Evolutionary conservation across 1,140 invertebrate genomes (phyloP).

Genomic region (Scaptomyza hsui): DNA sequence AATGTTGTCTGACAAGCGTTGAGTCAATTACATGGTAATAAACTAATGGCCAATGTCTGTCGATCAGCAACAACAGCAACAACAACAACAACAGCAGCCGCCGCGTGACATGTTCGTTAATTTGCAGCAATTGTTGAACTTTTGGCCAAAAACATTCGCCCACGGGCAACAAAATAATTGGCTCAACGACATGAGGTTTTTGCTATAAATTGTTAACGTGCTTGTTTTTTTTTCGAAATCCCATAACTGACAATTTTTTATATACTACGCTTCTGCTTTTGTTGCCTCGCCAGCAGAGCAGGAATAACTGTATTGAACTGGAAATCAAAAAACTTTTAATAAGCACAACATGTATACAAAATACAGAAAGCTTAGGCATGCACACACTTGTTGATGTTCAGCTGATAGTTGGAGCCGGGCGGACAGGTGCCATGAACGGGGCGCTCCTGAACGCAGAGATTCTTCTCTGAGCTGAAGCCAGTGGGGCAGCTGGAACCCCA

Average conservation of each 20-base stretch:
- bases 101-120: constrained; percentile 64
- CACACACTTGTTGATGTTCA: constrained; percentile 73
- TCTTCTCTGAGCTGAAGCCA: constrained; percentile 56
- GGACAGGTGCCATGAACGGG: constrained; percentile 73
- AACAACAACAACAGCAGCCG: constrained; percentile 41
- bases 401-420: constrained; percentile 56
- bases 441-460: constrained; percentile 55
- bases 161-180: constrained; percentile 54
- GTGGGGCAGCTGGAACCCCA: constrained; percentile 62
- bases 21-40: constrained; percentile 82
- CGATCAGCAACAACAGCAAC: constrained; percentile 15
- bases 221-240: neutral
- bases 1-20: constrained; percentile 68
- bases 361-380: constrained; percentile 32
- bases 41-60: constrained; percentile 65
- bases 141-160: constrained; percentile 35
- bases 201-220: constrained; percentile 13
- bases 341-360: neutral
- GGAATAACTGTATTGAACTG: neutral
- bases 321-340: constrained; percentile 5
- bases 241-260: neutral
- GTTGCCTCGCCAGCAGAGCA: neutral
- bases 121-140: constrained; percentile 71
- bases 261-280: neutral
- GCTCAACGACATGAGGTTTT: constrained; percentile 39